Evolutionary conservation across 2,888 invertebrate genomes (phyloP).

Genomic region (Drosophila greeni): DNA sequence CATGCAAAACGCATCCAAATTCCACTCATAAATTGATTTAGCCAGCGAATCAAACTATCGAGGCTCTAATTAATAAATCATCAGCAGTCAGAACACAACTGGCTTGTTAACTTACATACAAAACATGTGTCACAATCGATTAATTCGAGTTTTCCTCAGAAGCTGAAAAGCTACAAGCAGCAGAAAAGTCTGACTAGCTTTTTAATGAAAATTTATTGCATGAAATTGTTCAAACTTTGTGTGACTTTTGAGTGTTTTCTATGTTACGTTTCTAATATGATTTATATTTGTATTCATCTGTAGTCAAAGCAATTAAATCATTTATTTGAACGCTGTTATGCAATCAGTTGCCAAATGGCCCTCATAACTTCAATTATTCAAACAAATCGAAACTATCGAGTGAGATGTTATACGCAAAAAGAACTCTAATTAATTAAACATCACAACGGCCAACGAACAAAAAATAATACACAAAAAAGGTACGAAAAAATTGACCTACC

Average conservation of each 20-base stretch:
- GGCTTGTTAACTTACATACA: not conserved
- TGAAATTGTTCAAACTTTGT: not conserved
- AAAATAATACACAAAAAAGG: conserved; percentile 14
- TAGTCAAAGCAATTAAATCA: not conserved
- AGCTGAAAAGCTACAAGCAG: not conserved
- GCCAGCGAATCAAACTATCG: conserved; percentile 33
- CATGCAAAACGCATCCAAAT: conserved; percentile 28
- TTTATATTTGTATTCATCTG: not conserved
- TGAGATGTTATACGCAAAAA: conserved; percentile 57
- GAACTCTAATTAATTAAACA: conserved; percentile 66
- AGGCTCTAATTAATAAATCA: conserved; percentile 8
- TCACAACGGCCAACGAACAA: conserved; percentile 50
- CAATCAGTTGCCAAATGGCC: conserved; percentile 1
- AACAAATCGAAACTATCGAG: conserved; percentile 14
- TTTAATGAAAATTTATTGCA: not conserved
- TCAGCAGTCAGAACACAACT: not conserved
- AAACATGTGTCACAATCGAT: not conserved
- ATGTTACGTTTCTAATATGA: not conserved
- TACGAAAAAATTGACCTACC: conserved; percentile 7
- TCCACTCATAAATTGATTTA: conserved; percentile 27
- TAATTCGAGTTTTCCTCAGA: not conserved
- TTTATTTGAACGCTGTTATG: not conserved
- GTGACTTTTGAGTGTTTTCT: not conserved
- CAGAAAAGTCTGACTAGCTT: too few relatives aligned
- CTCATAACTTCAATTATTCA: conserved; percentile 9